phyloP scores from a whole-genome alignment of 2,888 invertebrate species.

The Eupithecia abbreviata region DNA sequence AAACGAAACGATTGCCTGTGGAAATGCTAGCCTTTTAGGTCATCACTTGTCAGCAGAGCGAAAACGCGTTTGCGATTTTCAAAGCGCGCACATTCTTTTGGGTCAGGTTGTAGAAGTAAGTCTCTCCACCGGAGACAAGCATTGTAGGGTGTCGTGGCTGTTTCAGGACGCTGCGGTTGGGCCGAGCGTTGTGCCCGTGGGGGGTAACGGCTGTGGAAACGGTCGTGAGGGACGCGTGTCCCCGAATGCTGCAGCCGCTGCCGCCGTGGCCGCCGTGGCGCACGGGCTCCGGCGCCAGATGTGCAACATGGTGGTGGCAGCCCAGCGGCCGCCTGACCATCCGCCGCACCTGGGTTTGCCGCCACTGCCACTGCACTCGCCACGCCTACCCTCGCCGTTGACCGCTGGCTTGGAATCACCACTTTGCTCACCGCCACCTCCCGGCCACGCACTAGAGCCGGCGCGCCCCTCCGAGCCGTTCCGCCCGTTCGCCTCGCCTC shows the following conservation, averaged over 20 bases:
- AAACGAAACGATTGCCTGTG: neutral
- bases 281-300: constrained; percentile 94
- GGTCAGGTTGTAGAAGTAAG: constrained; percentile 8
- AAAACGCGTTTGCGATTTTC: constrained; percentile 53
- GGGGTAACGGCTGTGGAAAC: constrained; percentile 82
- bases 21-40: neutral
- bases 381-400: constrained; percentile 81
- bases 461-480: constrained; percentile 78
- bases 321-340: constrained; percentile 74
- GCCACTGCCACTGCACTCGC: constrained; percentile 72
- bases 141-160: constrained; percentile 51
- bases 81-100: constrained; percentile 34
- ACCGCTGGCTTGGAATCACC: constrained; percentile 85
- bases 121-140: constrained; percentile 28
- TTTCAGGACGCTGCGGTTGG: constrained; percentile 85
- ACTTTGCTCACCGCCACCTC: constrained; percentile 85
- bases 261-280: constrained; percentile 93
- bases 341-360: constrained; percentile 79
- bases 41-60: constrained; percentile 55
- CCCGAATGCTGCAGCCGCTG: constrained; percentile 89
- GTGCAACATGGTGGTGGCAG: constrained; percentile 90
- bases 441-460: constrained; percentile 87
- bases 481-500: constrained; percentile 85
- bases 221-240: constrained; percentile 82
- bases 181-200: constrained; percentile 75